phyloP scores from a whole-genome alignment of 2,888 invertebrate genomes.

The Drosophila demipolita region DNA sequence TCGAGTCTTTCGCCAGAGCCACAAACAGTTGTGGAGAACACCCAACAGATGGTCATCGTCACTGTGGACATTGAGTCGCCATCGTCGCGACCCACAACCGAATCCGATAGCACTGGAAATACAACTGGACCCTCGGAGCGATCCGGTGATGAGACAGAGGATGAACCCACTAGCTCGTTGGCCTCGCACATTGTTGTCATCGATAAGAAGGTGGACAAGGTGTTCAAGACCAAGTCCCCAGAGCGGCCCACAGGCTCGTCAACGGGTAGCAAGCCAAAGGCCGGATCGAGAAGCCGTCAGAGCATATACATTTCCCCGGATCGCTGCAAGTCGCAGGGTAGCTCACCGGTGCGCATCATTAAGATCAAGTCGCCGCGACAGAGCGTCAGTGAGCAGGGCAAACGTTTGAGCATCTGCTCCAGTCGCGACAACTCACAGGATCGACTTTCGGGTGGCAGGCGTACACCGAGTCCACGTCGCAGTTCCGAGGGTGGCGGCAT shows the following conservation, averaged over 20 bases:
- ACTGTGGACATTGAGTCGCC: constrained; percentile 83
- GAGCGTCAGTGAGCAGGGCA: constrained; percentile 86
- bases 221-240: constrained; percentile 84
- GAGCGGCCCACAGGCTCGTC: constrained; percentile 46
- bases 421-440: constrained; percentile 84
- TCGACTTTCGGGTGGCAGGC: constrained; percentile 78
- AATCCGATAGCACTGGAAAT: constrained; percentile 82
- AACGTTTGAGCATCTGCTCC: constrained; percentile 82
- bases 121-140: constrained; percentile 83
- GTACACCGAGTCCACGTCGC: constrained; percentile 84
- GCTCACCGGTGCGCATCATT: constrained; percentile 85
- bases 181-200: constrained; percentile 80
- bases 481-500: constrained; percentile 84
- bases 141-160: constrained; percentile 84
- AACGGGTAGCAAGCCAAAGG: constrained; percentile 67
- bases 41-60: constrained; percentile 80
- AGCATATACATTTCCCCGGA: constrained; percentile 87
- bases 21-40: constrained; percentile 84
- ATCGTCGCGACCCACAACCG: constrained; percentile 80
- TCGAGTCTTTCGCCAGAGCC: constrained; percentile 84
- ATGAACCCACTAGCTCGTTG: constrained; percentile 61
- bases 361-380: constrained; percentile 86
- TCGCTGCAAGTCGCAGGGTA: constrained; percentile 84
- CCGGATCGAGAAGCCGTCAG: constrained; percentile 82
- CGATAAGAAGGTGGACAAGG: constrained; percentile 85